Conservation (phyloP, 2,797 vertebrate species). For the Eidolon dupreanum region DNA sequence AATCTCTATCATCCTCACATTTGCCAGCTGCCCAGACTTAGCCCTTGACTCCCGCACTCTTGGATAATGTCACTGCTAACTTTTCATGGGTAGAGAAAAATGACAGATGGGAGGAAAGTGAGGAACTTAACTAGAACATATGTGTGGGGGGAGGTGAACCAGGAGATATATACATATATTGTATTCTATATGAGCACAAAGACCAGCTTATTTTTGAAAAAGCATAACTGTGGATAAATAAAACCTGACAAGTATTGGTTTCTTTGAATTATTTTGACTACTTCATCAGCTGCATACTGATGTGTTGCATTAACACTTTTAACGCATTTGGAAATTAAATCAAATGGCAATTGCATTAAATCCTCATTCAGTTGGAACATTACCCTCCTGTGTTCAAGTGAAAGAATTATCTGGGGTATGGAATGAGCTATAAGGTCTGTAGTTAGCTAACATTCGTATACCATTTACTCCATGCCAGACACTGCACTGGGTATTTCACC, state of each 20-base stretch:
- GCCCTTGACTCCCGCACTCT: neutral
- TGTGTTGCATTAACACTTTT: slow-evolving; percentile 77
- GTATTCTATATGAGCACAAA: slow-evolving; percentile 66
- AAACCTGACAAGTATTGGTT: slow-evolving; percentile 78
- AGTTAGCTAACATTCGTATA: neutral
- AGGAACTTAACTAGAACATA: slow-evolving; percentile 66
- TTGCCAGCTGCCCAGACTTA: neutral
- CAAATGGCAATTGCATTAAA: slow-evolving; percentile 71
- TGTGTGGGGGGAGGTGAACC: slow-evolving; percentile 45
- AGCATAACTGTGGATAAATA: slow-evolving; percentile 76
- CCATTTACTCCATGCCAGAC: neutral
- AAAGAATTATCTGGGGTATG: neutral
- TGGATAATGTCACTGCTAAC: neutral
- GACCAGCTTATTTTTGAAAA: slow-evolving; percentile 70
- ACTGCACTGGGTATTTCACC: neutral
- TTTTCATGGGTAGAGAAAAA: slow-evolving; percentile 50
- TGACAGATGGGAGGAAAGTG: slow-evolving; percentile 71
- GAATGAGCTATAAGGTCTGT: neutral
- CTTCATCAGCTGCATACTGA: slow-evolving; percentile 76
- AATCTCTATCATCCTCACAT: neutral
- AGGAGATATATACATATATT: slow-evolving; percentile 60
- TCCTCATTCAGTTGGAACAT: slow-evolving; percentile 59
- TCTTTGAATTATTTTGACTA: slow-evolving; percentile 79
- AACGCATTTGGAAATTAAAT: slow-evolving; percentile 76
- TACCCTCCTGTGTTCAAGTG: slow-evolving; percentile 56